Evolutionary conservation across 35 echinoderm and acorn worm species (phyloP).

Genomic region (Anneissia japonica): DNA sequence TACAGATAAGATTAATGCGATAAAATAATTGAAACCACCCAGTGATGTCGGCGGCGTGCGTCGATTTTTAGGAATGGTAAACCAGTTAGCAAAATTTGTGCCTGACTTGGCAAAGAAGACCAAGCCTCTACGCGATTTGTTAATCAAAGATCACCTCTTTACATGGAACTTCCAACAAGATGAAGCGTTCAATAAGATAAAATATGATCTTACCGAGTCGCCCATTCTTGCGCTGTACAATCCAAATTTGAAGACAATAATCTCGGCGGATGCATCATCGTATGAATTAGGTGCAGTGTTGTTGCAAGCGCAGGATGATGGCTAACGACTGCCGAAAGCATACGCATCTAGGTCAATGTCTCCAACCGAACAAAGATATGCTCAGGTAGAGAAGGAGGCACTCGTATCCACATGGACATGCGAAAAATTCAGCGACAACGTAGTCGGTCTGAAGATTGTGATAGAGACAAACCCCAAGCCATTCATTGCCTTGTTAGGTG

Average conservation of each 20-base stretch:
- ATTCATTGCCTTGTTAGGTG: neutral
- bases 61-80: conserved; percentile 41
- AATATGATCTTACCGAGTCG: conserved; percentile 24
- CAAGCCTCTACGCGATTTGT: conserved; percentile 39
- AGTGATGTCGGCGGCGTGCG: conserved; percentile 31
- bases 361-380: conserved; percentile 36
- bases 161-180: conserved; percentile 33
- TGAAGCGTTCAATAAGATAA: conserved; percentile 42
- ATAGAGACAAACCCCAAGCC: neutral
- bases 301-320: conserved; percentile 27
- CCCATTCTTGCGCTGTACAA: conserved; percentile 29
- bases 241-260: conserved; percentile 17
- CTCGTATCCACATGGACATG: conserved; percentile 33
- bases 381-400: conserved; percentile 61
- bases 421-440: conserved; percentile 39
- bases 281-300: conserved; percentile 32
- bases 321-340: conserved; percentile 27
- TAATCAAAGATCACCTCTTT: conserved; percentile 35
- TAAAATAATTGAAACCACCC: neutral
- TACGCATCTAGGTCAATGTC: conserved; percentile 50
- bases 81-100: conserved; percentile 49
- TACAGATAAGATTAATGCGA: conserved; percentile 8
- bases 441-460: neutral
- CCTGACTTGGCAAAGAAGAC: conserved; percentile 27
- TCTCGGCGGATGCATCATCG: conserved; percentile 43